Base-by-base conservation (phyloP, 1,140 invertebrate genomes). In the Asobara japonica region DNA sequence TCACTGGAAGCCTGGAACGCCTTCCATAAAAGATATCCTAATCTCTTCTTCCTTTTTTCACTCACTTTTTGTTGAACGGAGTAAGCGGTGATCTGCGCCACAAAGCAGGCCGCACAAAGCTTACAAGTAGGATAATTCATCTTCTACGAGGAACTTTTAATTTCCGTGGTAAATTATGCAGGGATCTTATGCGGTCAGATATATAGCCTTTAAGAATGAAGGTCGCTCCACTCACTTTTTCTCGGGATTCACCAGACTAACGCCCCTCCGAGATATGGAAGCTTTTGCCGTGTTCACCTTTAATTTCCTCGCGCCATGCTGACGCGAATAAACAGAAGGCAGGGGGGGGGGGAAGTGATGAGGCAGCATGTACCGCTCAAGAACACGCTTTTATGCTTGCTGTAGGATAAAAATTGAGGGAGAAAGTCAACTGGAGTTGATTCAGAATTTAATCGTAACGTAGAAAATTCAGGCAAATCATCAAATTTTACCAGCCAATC, bases 111-210 rank as follows among this genome's bases (percentile, higher is more conserved):
- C n/a, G n/a, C n/a, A n/a, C 31, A 36, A 11, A 11, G 31, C 31
- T 36, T 36, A 36, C 31, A 61, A 30, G 6, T 65, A 20, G 33
- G 65, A 72, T 41, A 70, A 22, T 71, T 65, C 69, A 48, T 30
- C 29, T 61, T 33, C 30, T 30, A 30, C 33, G 71, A 76, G 64
- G 62, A 66, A n/a, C 66, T 51, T 30, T 75, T 77, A 77, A 73
- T 73, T 70, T 70, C 10, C 65, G 51, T 56, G 51, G 51, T 22
- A 25, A 51, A 11, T 11, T 11, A 36, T 11, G 11, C 5, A 36
- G 31, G 11, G 5, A 36, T 36, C 31, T 36, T 36, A 36, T 11
- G 31, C 11, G 31, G 31, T 36, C 31, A 36, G 31, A 36, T 36
- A 36, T 16, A 51, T 16, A 20, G 11, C 51, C 22, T 56, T 25